phyloP scores from a whole-genome alignment of 2,113 vertebrate species.

The Esox niger region DNA sequence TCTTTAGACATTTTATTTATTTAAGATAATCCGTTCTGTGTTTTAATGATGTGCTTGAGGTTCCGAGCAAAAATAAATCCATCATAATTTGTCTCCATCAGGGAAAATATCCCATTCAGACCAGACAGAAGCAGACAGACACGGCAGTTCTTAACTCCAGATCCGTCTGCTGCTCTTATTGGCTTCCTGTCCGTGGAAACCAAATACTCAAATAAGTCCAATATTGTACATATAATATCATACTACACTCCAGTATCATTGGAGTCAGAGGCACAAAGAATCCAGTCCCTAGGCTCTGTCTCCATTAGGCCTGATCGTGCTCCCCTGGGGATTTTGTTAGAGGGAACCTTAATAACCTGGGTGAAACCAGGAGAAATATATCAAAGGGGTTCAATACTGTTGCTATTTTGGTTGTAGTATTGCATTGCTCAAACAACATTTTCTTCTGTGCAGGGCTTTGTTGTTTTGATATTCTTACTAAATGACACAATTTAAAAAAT shows the following conservation, averaged over 20 bases:
- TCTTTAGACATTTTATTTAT: constrained; percentile 71
- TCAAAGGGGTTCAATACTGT: neutral
- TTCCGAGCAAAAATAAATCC: constrained; percentile 61
- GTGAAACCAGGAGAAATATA: neutral
- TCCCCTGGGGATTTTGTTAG: neutral
- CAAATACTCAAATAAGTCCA: too few species aligned
- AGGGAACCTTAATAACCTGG: neutral
- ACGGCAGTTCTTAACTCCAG: constrained; percentile 14
- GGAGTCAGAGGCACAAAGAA: too few species aligned
- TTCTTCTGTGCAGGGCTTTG: too few species aligned
- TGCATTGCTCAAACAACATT: neutral
- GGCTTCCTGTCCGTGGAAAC: too few species aligned
- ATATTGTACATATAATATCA: too few species aligned
- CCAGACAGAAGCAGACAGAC: neutral
- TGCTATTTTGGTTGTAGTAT: neutral
- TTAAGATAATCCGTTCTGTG: constrained; percentile 67
- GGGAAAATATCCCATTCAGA: neutral
- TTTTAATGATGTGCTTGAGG: constrained; percentile 71
- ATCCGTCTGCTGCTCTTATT: neutral
- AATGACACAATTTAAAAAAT: too few species aligned
- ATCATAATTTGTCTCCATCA: constrained; percentile 55
- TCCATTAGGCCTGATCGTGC: neutral
- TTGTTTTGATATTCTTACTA: too few species aligned
- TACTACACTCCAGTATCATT: too few species aligned
- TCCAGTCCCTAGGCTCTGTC: neutral